Evolutionary conservation across 2,888 invertebrate genomes (phyloP).

Genomic region (Cheilosia soror): DNA sequence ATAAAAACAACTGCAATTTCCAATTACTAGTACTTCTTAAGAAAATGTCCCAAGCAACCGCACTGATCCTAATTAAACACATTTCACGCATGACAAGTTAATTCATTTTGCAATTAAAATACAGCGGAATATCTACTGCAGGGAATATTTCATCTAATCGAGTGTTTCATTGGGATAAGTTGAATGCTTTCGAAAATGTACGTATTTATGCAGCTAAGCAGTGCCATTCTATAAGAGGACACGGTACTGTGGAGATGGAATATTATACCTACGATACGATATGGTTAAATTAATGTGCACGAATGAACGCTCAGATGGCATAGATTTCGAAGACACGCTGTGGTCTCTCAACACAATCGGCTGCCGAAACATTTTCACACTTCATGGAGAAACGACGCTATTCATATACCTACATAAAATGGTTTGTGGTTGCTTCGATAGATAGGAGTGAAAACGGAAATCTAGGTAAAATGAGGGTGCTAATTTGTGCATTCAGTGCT

Average conservation of each 20-base stretch:
- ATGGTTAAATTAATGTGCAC: constrained; percentile 51
- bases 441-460: no score
- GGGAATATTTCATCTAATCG: constrained; percentile 11
- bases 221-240: constrained; percentile 1
- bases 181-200: not conserved
- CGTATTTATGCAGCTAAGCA: constrained; percentile 3
- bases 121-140: not conserved
- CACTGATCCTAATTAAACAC: constrained; percentile 48
- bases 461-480: no score
- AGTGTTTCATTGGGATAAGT: constrained; percentile 23
- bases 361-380: constrained; percentile 16
- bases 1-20: constrained; percentile 13
- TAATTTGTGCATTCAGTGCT: no score
- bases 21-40: constrained; percentile 29
- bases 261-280: not conserved
- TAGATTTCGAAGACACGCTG: constrained; percentile 16
- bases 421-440: no score
- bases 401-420: not conserved
- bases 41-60: constrained; percentile 29
- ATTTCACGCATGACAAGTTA: constrained; percentile 57
- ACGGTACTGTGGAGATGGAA: not conserved
- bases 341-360: constrained; percentile 19
- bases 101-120: constrained; percentile 41
- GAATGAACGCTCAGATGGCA: constrained; percentile 31
- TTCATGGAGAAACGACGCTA: constrained; percentile 1